Conservation (phyloP, 1,140 invertebrate species). For the Rhagoletis pomonella region DNA sequence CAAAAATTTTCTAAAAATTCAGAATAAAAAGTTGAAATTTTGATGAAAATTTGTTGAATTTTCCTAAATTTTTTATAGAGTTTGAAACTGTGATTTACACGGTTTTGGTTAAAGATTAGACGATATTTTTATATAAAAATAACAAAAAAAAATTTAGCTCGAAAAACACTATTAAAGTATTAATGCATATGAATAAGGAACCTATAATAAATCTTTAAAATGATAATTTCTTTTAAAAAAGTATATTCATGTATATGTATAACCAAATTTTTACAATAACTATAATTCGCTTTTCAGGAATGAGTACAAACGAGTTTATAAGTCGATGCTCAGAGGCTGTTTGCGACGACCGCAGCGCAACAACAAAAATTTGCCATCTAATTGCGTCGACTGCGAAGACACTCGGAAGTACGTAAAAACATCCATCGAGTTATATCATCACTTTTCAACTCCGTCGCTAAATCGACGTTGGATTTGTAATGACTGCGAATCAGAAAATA, state of each 20-base stretch:
- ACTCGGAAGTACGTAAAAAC: slow-evolving; percentile 71
- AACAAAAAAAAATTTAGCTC: too few relatives aligned
- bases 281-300: slow-evolving; percentile 57
- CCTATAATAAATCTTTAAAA: too few relatives aligned
- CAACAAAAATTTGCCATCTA: slow-evolving; percentile 67
- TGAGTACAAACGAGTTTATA: slow-evolving; percentile 67
- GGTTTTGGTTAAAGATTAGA: too few relatives aligned
- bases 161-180: too few relatives aligned
- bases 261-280: not conserved
- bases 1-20: too few relatives aligned
- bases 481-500: slow-evolving; percentile 69
- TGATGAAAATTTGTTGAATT: too few relatives aligned
- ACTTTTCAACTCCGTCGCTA: slow-evolving; percentile 72
- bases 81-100: too few relatives aligned
- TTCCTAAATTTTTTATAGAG: too few relatives aligned
- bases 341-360: slow-evolving; percentile 70
- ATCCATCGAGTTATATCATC: slow-evolving; percentile 70
- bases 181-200: too few relatives aligned
- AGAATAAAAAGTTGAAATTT: too few relatives aligned
- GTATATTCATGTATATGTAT: not conserved
- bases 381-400: slow-evolving; percentile 71
- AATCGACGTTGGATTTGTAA: slow-evolving; percentile 72
- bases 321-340: slow-evolving; percentile 70
- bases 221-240: too few relatives aligned
- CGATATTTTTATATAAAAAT: too few relatives aligned